phyloP scores from a whole-genome alignment of 2,888 invertebrate species.

The Oligia strigilis region DNA sequence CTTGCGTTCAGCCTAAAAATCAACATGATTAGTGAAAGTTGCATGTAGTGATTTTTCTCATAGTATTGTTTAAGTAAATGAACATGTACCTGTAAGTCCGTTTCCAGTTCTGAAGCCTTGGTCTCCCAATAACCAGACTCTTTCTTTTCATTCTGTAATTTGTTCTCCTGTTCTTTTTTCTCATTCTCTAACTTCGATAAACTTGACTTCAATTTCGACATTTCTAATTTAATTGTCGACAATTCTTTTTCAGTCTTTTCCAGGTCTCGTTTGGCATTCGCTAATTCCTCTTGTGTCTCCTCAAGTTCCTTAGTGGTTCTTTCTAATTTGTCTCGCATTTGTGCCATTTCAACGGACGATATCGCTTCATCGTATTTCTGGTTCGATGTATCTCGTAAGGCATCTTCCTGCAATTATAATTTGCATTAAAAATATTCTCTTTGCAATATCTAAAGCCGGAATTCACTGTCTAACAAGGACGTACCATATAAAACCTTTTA shows the following conservation, averaged over 20 bases:
- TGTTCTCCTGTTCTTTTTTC: conserved; percentile 92
- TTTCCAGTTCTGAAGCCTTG: conserved; percentile 91
- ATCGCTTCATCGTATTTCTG: conserved; percentile 87
- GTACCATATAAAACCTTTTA: neutral
- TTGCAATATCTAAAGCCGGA: neutral
- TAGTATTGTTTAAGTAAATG: neutral
- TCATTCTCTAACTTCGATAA: conserved; percentile 85
- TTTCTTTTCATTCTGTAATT: conserved; percentile 91
- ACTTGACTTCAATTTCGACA: conserved; percentile 83
- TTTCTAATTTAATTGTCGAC: conserved; percentile 83
- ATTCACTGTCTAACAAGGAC: neutral
- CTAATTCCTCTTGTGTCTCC: conserved; percentile 83
- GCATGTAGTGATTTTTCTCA: neutral
- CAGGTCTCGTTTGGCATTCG: conserved; percentile 78
- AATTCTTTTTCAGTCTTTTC: conserved; percentile 87
- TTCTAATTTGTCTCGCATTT: conserved; percentile 87
- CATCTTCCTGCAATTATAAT: conserved; percentile 81
- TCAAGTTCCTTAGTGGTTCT: conserved; percentile 79
- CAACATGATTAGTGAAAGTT: conserved; percentile 1
- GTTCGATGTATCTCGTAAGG: conserved; percentile 84
- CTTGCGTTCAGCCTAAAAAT: conserved; percentile 91
- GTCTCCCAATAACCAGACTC: conserved; percentile 92
- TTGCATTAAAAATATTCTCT: neutral
- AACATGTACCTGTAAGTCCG: conserved; percentile 88
- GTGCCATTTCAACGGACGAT: conserved; percentile 87